Conservation (phyloP, 1,140 invertebrate species). For the Ceratosolen fusciceps region DNA sequence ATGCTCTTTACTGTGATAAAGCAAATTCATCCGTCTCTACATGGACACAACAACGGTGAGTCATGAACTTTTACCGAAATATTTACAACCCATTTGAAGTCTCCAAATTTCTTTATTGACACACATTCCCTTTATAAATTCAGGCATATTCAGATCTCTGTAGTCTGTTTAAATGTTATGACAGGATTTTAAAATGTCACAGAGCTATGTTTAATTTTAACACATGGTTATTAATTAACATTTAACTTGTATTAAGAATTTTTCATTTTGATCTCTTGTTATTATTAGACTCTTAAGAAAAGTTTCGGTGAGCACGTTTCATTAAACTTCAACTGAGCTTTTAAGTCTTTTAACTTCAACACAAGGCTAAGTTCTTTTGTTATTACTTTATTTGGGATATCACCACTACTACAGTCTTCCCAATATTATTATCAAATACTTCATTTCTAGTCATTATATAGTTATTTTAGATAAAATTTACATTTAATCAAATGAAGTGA, state of each 20-base stretch:
- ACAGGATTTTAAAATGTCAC: neutral
- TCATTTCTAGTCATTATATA: neutral
- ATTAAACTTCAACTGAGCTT: too few species aligned
- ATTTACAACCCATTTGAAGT: too few species aligned
- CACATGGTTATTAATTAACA: neutral
- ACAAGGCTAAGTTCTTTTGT: too few species aligned
- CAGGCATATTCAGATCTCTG: neutral
- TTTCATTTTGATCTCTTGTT: neutral
- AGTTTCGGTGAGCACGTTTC: too few species aligned
- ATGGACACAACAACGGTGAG: slow-evolving; percentile 70
- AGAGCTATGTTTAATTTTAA: neutral
- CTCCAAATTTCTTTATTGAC: neutral
- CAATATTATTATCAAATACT: neutral
- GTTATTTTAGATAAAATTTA: too few species aligned
- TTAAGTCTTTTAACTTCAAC: too few species aligned
- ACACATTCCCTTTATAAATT: neutral
- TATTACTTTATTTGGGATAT: too few species aligned
- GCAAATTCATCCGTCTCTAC: slow-evolving; percentile 66
- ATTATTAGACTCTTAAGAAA: neutral
- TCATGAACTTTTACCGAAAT: neutral
- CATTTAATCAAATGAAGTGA: too few species aligned
- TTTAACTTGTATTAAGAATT: neutral
- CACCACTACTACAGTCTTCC: neutral
- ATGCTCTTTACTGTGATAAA: slow-evolving; percentile 63
- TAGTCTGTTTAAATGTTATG: neutral